phyloP scores from a whole-genome alignment of 2,113 vertebrate genomes.

The Alosa alosa region DNA sequence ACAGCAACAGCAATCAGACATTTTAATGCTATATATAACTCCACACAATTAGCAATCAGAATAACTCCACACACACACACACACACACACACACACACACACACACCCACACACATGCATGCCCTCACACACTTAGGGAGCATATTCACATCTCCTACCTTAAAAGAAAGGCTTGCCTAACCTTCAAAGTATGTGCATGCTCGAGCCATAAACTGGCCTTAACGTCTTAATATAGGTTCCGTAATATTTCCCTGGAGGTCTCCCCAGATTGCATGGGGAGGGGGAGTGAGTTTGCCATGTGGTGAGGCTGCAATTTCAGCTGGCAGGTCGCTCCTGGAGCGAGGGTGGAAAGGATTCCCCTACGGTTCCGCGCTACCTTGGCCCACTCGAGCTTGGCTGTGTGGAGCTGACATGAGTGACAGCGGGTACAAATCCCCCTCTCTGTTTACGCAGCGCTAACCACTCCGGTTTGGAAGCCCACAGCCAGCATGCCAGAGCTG shows the following conservation, averaged over 20 bases:
- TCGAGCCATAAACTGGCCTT: slow-evolving; percentile 34
- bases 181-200: slow-evolving; percentile 30
- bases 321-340: slow-evolving; percentile 20
- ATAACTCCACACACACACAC: too few relatives aligned
- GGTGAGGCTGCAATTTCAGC: slow-evolving; percentile 34
- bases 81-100: not conserved
- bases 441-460: slow-evolving; percentile 30
- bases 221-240: slow-evolving; percentile 36
- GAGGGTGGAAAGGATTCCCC: slow-evolving; percentile 34
- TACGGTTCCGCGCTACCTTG: slow-evolving; percentile 8
- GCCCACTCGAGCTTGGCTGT: not conserved
- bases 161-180: slow-evolving; percentile 22
- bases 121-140: not conserved
- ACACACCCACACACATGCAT: slow-evolving; percentile 11
- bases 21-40: too few relatives aligned
- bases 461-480: slow-evolving; percentile 26
- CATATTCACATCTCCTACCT: not conserved
- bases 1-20: not conserved
- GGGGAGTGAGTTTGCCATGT: slow-evolving; percentile 36
- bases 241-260: slow-evolving; percentile 40
- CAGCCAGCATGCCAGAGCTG: not conserved
- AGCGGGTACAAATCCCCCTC: slow-evolving; percentile 13
- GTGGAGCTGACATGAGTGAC: slow-evolving; percentile 10
- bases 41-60: too few relatives aligned
- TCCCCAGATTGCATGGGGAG: slow-evolving; percentile 8